Conservation (phyloP, 2,113 vertebrate species). For the Equus quagga region DNA sequence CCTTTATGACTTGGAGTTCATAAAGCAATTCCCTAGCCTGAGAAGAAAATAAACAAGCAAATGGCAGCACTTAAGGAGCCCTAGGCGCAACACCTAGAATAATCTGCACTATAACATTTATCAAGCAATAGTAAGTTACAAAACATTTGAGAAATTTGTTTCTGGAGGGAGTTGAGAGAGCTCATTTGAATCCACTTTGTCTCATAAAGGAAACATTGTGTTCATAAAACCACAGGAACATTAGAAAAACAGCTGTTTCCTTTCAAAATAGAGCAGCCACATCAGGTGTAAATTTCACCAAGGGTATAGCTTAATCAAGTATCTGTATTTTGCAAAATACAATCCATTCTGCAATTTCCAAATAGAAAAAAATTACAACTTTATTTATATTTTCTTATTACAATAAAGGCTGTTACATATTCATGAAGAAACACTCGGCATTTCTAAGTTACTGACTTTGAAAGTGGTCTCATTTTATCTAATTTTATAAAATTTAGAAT, state of each 20-base stretch:
- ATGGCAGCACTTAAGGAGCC: slow-evolving; percentile 74
- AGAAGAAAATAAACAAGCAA: slow-evolving; percentile 81
- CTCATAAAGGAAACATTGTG: slow-evolving; percentile 75
- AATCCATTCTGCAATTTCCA: not conserved
- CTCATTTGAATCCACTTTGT: slow-evolving; percentile 78
- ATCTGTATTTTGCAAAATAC: slow-evolving; percentile 16
- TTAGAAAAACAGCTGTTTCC: slow-evolving; percentile 76
- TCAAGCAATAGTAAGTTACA: slow-evolving; percentile 70
- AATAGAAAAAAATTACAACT: not conserved
- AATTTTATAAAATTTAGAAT: not conserved
- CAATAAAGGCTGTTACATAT: not conserved
- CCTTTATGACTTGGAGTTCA: slow-evolving; percentile 71
- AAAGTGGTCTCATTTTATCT: not conserved
- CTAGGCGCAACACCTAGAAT: slow-evolving; percentile 71
- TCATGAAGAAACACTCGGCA: not conserved
- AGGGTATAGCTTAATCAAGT: slow-evolving; percentile 67
- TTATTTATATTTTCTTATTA: not conserved
- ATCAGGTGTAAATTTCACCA: slow-evolving; percentile 67
- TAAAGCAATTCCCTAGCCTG: slow-evolving; percentile 73
- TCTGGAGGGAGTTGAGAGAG: slow-evolving; percentile 71
- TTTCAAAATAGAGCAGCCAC: slow-evolving; percentile 67
- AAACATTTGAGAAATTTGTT: slow-evolving; percentile 77
- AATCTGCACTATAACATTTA: slow-evolving; percentile 74
- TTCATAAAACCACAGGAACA: slow-evolving; percentile 79
- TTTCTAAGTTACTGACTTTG: not conserved